Evolutionary conservation across 2,797 vertebrate species (phyloP), one percentile per base, ranked within the genome.

Genomic region (Nyctibius grandis): DNA sequence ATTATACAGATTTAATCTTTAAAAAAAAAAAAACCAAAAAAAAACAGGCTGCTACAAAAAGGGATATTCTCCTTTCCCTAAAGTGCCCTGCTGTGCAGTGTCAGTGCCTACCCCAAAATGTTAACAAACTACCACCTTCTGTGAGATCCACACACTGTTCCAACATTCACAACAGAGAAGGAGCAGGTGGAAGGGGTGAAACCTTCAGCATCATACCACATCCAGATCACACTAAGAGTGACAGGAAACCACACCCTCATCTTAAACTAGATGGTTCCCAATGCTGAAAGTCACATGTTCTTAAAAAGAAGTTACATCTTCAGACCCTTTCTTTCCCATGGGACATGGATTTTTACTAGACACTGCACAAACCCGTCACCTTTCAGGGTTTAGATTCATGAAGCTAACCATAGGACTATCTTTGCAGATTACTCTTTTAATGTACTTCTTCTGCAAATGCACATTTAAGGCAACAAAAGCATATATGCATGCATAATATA

Each of bases 201-300:
- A 80, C 38, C 23, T 79, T 85, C 8, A 89, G 31, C 68, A 42
- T 20, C 68, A 19, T 11, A n/a, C 22, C 25, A 69, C 21, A 33
- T 23, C 65, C 63, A 83, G 60, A 70, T 80, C 40, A 40, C 42
- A 56, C 5, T 33, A 72, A 87, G 69, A 78, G 93, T 53, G 33
- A 45, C n/a, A 93, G 77, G 60, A 95, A 95, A 64, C 48, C 75
- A 63, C 76, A 72, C 19, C 45, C 29, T 83, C 33, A 15, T 34
- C 36, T 68, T 67, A 82, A 89, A 50, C 64, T n/a, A 64, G 16
- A 67, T 1, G 5, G 26, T 42, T 87, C 74, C 29, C 68, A 91
- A 73, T 26, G 80, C 60, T 38, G 22, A 10, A 93, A 63, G 40
- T 28, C 72, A 68, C 1, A 0, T 1, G 1, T 54, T 89, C 68